Evolutionary conservation across 2,113 vertebrate genomes (phyloP), one percentile per base, ranked within the genome.

Genomic region (Caranx ignobilis): DNA sequence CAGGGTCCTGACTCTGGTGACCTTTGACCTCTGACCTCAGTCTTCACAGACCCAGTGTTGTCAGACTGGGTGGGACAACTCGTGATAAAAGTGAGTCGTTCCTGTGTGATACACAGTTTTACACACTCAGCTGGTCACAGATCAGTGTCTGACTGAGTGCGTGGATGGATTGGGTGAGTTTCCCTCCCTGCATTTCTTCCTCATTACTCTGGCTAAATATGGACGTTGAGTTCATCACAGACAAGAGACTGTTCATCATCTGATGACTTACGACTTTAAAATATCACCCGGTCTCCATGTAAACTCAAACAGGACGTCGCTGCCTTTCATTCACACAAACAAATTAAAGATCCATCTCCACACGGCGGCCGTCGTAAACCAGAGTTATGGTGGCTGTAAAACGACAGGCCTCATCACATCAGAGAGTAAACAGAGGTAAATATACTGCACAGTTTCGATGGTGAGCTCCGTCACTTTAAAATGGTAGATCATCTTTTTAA

Each of bases 121-220:
- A 48, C 37, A 82, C 65, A 6, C 55, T 45, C 66, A 60, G 3
- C 54, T 73, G 76, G 73, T 71, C 64, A 48, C 1, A 0, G 64
- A 60, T 37, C 52, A 35, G 35, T 64, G 71, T 74, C 62, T 21
- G 37, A 82, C 62, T 21, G 26, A 26, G 26, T 26, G 26, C 26
- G 26, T 26, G 26, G 26, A 39, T 15, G 83, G 78, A 79, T 64
- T 39, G 74, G 34, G 72, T 60, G 83, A 70, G 68, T 68, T 61
- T 26, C 70, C 72, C 71, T 86, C 34, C 15, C 59, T 63, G 57
- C 83, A 82, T 77, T 60, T 68, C 75, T 83, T 84, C 80, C 69
- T 84, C 73, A 82, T 83, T 70, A 67, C 54, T 0, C 10, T 4
- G 47, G 52, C 78, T 87, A 87, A 89, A 89, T 82, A 54, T 87